These are phyloP conservation scores for Avahi laniger DNA, from an alignment of 2,797 vertebrate species.

Conservation along the genomic window DNA sequence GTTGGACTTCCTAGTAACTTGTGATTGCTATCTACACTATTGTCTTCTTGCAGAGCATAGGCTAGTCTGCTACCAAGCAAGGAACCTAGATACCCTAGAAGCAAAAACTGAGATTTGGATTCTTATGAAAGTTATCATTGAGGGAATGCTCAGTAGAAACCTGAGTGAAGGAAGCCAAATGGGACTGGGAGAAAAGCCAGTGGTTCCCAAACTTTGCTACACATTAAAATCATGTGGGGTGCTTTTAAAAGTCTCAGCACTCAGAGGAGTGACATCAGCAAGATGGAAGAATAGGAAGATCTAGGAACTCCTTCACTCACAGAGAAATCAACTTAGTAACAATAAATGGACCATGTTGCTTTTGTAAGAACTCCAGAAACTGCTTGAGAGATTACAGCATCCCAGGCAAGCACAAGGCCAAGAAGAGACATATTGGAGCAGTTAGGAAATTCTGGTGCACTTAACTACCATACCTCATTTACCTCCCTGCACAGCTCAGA, in stretches of 20 bases:
- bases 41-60: not conserved
- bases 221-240: not conserved
- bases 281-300: not conserved
- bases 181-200: not conserved
- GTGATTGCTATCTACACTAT: not conserved
- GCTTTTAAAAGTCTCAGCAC: not conserved
- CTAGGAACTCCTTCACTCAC: not conserved
- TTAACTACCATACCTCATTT: not conserved
- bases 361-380: conserved; percentile 2
- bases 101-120: not conserved
- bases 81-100: not conserved
- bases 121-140: not conserved
- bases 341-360: not conserved
- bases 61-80: not conserved
- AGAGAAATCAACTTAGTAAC: not conserved
- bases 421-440: not conserved
- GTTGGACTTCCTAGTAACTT: not conserved
- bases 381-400: not conserved
- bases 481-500: not conserved
- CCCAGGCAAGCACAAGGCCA: not conserved
- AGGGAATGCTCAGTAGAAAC: not conserved
- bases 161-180: not conserved
- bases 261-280: not conserved
- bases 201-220: not conserved
- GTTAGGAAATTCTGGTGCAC: not conserved